These are phyloP conservation scores for Beaufortia kweichowensis DNA, from an alignment of 2,113 vertebrate genomes.

Conservation along the genomic window DNA sequence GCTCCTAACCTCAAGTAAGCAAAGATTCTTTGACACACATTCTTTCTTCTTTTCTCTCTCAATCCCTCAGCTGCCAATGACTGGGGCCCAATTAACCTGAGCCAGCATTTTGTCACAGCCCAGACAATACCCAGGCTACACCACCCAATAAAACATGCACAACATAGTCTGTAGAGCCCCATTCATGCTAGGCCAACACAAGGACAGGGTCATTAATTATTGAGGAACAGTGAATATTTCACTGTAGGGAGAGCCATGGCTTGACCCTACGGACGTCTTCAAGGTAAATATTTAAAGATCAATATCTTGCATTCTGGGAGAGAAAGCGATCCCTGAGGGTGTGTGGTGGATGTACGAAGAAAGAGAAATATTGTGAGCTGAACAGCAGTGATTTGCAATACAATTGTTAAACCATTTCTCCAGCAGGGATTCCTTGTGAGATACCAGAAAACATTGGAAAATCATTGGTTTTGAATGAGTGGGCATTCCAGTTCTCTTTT, in stretches of 20 bases:
- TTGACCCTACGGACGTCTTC: conserved; percentile 59
- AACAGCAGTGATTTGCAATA: conserved; percentile 19
- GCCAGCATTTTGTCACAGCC: conserved; percentile 41
- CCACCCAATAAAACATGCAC: conserved; percentile 38
- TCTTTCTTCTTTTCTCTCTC: background rate
- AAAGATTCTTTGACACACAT: conserved; percentile 18
- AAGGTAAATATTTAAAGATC: conserved; percentile 70
- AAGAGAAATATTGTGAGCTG: conserved; percentile 51
- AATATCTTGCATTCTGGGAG: conserved; percentile 56
- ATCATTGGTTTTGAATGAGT: conserved; percentile 17
- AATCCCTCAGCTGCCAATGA: conserved; percentile 21
- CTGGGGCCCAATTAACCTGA: conserved; percentile 58
- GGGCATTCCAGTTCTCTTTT: background rate
- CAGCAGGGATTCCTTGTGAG: conserved; percentile 10
- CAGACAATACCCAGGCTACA: conserved; percentile 2
- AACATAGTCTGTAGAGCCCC: background rate
- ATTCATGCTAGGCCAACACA: conserved; percentile 45
- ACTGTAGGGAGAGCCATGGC: conserved; percentile 52
- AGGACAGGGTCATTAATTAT: conserved; percentile 61
- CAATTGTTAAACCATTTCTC: conserved; percentile 15
- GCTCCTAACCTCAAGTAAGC: background rate
- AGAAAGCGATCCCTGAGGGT: conserved; percentile 5
- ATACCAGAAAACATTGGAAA: conserved; percentile 28
- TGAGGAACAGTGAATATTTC: conserved; percentile 65
- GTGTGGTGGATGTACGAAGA: background rate